Evolutionary conservation across 2,113 vertebrate species (phyloP), one percentile per base, ranked within the genome.

Genomic region (Triplophysa siluroides): DNA sequence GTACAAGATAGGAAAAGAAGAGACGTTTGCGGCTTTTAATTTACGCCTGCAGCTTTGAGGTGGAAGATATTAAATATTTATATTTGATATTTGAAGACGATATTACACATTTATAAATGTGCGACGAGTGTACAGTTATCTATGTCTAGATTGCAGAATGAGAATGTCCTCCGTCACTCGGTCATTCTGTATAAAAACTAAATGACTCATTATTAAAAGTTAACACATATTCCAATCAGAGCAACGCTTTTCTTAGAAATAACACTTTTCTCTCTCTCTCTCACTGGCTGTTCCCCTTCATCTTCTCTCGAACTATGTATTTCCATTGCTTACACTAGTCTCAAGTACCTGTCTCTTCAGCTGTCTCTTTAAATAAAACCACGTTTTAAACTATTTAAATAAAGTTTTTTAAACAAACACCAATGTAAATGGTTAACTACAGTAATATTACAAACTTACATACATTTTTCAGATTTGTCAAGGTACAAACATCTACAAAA

Each of bases 291-390:
- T 23, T 10, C 1, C 16, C 45, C 6, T 77, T 66, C 70, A 66
- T 61, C 61, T 50, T n/a, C 21, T 24, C 38, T 29, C 12, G 41
- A 38, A 74, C 76, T 52, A 29, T 10, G 6, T 33, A 58, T 58
- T 58, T 58, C 52, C 69, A 58, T 38, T 58, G 52, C 70, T 41
- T 72, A 58, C 69, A 58, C 24, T 58, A 33, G 21, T 56, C 29
- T 33, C 18, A 41, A 26, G 38, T 2, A 58, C 29, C n/a, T 54
- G 56, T 72, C 33, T 12, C 21, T 41, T 38, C 33, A 74, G 56
- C 12, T 41, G n/a, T 60, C 71, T 5, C 33, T 43, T 23, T 60
- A 60, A 73, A 73, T 13, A 18, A 38, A 13, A 58, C 26, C 10
- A 12, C 56, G 4, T 41, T 16, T 58, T 19, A 29, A 23, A 11